Conservation (phyloP, 1,140 invertebrate genomes). For the Tetragonula clypearis region DNA sequence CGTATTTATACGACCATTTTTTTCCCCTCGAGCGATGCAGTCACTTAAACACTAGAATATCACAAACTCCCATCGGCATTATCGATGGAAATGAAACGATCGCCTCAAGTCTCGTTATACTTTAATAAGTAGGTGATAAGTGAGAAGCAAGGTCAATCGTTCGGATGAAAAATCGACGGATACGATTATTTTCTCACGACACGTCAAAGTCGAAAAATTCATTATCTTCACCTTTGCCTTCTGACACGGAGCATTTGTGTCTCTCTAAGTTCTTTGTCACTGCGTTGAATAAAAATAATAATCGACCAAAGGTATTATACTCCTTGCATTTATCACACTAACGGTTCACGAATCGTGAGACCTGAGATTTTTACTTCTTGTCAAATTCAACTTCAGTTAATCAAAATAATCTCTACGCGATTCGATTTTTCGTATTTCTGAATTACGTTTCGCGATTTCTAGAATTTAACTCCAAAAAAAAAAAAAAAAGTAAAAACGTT, state of each 20-base stretch:
- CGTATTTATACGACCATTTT: neutral
- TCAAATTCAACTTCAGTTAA: neutral
- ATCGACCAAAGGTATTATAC: neutral
- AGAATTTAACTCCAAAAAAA: neutral
- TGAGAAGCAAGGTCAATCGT: neutral
- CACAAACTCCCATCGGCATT: neutral
- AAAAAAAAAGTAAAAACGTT: neutral
- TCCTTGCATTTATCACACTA: neutral
- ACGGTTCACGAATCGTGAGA: neutral
- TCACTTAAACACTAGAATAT: neutral
- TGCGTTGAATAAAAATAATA: neutral
- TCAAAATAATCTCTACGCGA: neutral
- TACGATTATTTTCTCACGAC: neutral
- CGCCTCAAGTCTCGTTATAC: neutral
- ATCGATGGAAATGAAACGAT: conserved; percentile 19
- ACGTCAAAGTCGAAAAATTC: conserved; percentile 10
- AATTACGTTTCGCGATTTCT: too few species aligned
- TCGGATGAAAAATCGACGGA: neutral
- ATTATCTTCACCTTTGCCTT: conserved; percentile 1
- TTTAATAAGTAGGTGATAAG: neutral
- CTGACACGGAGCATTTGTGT: neutral
- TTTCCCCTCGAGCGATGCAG: neutral
- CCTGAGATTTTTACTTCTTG: neutral
- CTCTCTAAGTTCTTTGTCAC: neutral
- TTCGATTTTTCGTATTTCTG: neutral